Evolutionary conservation across 2,113 vertebrate species (phyloP).

Genomic region (Megaptera novaeangliae): DNA sequence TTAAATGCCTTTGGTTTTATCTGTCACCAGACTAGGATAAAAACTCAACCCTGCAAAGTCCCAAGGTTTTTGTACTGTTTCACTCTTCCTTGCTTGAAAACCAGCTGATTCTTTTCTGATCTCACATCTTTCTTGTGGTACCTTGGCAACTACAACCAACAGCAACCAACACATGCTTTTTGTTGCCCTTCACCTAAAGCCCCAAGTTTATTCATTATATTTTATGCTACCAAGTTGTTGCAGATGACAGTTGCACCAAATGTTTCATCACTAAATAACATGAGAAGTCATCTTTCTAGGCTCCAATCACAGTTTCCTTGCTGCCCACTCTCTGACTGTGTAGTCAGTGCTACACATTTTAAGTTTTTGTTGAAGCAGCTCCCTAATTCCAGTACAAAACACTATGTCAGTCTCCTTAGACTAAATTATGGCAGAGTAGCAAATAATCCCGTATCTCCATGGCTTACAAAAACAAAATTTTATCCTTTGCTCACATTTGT

Average conservation of each 20-base stretch:
- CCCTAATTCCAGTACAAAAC: neutral
- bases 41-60: neutral
- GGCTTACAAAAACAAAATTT: neutral
- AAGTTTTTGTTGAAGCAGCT: neutral
- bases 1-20: neutral
- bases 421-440: neutral
- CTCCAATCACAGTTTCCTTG: neutral
- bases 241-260: neutral
- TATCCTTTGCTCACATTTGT: neutral
- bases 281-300: neutral
- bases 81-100: neutral
- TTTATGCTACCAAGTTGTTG: slow-evolving; percentile 22
- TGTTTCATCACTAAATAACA: neutral
- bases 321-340: neutral
- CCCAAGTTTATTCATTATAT: neutral
- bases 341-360: neutral
- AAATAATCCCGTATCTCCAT: neutral
- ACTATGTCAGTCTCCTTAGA: neutral
- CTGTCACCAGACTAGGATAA: neutral
- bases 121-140: neutral
- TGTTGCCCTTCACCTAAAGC: neutral
- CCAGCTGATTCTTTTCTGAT: neutral
- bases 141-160: neutral
- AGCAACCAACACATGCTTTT: neutral
- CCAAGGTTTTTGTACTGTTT: neutral